These are phyloP conservation scores for Busseola fusca DNA, from an alignment of 2,888 invertebrate genomes.

Conservation along the genomic window DNA sequence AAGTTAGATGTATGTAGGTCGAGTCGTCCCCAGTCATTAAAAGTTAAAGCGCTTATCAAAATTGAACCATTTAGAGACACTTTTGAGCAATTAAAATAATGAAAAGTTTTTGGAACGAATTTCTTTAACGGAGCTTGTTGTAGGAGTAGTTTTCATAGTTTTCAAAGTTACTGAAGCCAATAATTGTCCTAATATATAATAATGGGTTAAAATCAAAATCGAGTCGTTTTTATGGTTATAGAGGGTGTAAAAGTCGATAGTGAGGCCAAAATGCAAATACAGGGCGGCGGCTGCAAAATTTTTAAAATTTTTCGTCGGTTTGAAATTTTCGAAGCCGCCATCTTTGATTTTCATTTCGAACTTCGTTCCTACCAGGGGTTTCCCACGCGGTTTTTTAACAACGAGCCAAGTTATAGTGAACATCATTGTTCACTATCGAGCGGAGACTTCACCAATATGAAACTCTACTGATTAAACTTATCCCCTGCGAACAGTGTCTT, in stretches of 20 bases:
- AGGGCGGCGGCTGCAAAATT: not conserved
- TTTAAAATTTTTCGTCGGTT: not conserved
- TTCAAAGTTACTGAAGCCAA: not conserved
- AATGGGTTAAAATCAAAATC: not conserved
- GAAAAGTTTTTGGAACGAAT: not conserved
- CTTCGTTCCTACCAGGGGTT: not conserved
- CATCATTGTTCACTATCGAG: constrained; percentile 22
- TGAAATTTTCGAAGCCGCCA: not conserved
- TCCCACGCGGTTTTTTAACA: not conserved
- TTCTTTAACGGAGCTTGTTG: not conserved
- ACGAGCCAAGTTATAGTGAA: not conserved
- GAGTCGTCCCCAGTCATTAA: not conserved
- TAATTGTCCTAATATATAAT: not conserved
- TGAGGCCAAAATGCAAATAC: not conserved
- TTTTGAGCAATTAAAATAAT: not conserved
- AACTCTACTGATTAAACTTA: constrained; percentile 53
- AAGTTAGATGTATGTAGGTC: not conserved
- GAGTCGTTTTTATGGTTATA: not conserved
- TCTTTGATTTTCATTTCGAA: not conserved
- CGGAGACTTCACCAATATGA: constrained; percentile 28
- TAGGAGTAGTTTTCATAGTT: not conserved
- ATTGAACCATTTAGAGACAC: not conserved
- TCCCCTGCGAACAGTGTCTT: constrained; percentile 45
- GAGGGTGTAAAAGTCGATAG: not conserved
- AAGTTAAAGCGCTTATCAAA: not conserved